Percentiles rank a stretch among this genome's conserved stretches.
phyloP scores from a whole-genome alignment of 2,888 invertebrate species.

The Coleophora deauratella region DNA sequence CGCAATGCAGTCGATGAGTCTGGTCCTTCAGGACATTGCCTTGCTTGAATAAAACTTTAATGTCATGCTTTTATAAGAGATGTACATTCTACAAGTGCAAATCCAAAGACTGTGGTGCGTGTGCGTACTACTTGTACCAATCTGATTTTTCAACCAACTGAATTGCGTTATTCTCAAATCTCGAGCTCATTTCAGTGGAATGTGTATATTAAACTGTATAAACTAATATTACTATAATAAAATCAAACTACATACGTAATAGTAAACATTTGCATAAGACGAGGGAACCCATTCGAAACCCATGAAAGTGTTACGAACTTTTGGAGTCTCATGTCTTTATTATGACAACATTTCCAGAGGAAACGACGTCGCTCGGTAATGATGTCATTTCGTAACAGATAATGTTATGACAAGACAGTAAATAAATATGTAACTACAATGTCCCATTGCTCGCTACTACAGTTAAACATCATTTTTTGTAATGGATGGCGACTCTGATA shows the following conservation, averaged over 20 bases:
- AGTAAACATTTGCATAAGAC: conserved; percentile 15
- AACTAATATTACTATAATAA: no score
- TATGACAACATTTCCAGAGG: conserved; percentile 32
- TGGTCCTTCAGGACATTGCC: conserved; percentile 2
- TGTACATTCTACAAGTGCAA: no score
- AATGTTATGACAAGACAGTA: conserved; percentile 32
- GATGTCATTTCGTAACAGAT: conserved; percentile 38
- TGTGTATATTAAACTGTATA: no score
- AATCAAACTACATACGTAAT: conserved; percentile 11
- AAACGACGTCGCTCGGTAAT: conserved; percentile 32
- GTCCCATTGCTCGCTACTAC: conserved; percentile 9
- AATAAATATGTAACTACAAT: conserved; percentile 31
- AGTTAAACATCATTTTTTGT: background rate
- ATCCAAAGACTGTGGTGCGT: no score
- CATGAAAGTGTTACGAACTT: conserved; percentile 23
- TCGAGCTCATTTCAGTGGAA: no score
- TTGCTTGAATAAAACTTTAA: background rate
- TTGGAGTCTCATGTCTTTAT: conserved; percentile 28
- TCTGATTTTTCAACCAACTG: no score
- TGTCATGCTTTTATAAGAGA: no score
- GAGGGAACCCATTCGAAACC: conserved; percentile 14
- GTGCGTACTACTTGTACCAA: no score
- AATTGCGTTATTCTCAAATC: no score
- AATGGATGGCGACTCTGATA: background rate
- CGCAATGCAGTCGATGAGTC: conserved; percentile 4